Conservation (phyloP, 2,113 vertebrate species). For the Dicrurus megarhynchus region DNA sequence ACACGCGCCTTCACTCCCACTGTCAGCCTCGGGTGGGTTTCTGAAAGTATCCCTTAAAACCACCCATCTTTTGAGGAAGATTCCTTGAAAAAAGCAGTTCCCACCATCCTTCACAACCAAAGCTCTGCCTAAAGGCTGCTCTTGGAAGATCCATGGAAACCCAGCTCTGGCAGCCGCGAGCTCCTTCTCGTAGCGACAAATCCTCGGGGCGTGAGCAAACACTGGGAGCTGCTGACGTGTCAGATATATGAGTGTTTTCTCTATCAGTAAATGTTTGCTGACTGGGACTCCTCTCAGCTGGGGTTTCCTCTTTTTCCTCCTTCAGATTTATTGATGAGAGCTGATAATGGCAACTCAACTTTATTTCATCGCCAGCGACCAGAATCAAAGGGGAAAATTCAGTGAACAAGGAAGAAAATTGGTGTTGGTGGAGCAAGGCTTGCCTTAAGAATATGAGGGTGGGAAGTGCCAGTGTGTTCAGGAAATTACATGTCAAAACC, state of each 20-base stretch:
- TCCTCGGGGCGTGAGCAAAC: constrained; percentile 73
- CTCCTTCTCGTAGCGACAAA: constrained; percentile 43
- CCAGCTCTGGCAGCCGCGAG: constrained; percentile 58
- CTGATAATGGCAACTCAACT: constrained; percentile 28
- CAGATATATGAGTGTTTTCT: constrained; percentile 80
- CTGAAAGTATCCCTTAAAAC: neutral
- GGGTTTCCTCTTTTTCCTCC: constrained; percentile 54
- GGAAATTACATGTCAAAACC: constrained; percentile 26
- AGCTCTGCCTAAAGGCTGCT: neutral
- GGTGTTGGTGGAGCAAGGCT: neutral
- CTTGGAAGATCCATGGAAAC: neutral
- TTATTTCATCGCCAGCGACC: neutral
- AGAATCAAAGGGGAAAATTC: neutral
- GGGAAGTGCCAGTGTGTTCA: neutral
- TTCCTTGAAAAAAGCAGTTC: neutral
- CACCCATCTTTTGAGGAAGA: neutral
- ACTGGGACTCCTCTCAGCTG: constrained; percentile 67
- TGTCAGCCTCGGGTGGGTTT: neutral
- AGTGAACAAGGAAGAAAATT: neutral
- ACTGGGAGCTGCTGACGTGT: constrained; percentile 75
- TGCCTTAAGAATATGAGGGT: neutral
- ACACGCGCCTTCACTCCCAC: neutral
- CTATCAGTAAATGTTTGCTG: constrained; percentile 72
- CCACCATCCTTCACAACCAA: neutral
- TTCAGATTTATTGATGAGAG: constrained; percentile 43